A percentile compares a stretch with the other conserved stretches of the same genome.
Conservation (phyloP, 1,140 invertebrate genomes). For the Drosophila subobscura region DNA sequence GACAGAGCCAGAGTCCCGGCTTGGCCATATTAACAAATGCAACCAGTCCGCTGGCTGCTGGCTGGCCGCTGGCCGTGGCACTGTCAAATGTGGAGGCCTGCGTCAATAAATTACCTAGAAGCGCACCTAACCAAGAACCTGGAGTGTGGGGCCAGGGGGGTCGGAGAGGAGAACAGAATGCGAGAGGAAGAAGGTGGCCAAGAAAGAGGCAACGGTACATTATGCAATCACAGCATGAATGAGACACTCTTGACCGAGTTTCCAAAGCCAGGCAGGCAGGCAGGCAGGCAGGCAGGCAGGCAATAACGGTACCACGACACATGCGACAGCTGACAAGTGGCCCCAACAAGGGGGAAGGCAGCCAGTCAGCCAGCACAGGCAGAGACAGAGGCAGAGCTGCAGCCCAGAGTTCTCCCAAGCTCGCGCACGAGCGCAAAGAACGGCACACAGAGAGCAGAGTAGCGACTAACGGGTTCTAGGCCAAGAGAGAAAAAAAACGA, state of each 20-base stretch:
- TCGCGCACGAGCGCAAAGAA: slow-evolving; percentile 30
- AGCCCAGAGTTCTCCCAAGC: slow-evolving; percentile 12
- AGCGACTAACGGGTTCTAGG: slow-evolving; percentile 73
- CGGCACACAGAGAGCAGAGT: slow-evolving; percentile 26
- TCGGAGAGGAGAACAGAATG: slow-evolving; percentile 29
- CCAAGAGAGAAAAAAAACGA: slow-evolving; percentile 24
- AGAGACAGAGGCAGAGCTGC: slow-evolving; percentile 2
- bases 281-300: slow-evolving; percentile 28
- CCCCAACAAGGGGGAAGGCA: slow-evolving; percentile 24
- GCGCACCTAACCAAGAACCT: slow-evolving; percentile 56
- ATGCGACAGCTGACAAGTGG: slow-evolving; percentile 77
- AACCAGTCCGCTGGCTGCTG: slow-evolving; percentile 15
- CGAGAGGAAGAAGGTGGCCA: slow-evolving; percentile 44
- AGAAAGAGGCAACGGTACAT: slow-evolving; percentile 71
- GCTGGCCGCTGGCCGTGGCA: slow-evolving; percentile 50
- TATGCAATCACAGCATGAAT: slow-evolving; percentile 83
- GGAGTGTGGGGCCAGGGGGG: too few species aligned
- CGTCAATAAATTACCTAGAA: slow-evolving; percentile 76
- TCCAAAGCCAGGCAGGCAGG: slow-evolving; percentile 60
- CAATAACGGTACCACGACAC: slow-evolving; percentile 75
- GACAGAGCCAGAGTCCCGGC: slow-evolving; percentile 21
- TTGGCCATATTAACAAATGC: slow-evolving; percentile 69
- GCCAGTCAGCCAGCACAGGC: neutral
- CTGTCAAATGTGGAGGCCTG: slow-evolving; percentile 75
- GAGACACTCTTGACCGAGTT: slow-evolving; percentile 83